These are phyloP conservation scores for Leucoraja erinaceus DNA, from an alignment of 2,113 vertebrate species.

Conservation along the genomic window DNA sequence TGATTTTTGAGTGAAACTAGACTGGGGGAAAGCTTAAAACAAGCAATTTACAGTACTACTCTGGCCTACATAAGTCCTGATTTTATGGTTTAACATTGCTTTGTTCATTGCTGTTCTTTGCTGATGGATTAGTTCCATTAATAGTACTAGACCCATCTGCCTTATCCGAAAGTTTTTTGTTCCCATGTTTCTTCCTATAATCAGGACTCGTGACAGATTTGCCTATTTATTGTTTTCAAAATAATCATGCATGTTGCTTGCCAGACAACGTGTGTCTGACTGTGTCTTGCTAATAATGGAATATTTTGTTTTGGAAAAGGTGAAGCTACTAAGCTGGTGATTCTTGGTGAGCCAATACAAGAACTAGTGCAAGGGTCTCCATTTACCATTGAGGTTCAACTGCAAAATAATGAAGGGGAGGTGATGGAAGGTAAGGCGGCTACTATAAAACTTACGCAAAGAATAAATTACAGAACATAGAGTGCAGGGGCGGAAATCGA, in stretches of 20 bases:
- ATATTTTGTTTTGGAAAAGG: slow-evolving; percentile 45
- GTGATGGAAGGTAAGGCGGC: slow-evolving; percentile 47
- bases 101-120: background rate
- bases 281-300: background rate
- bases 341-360: slow-evolving; percentile 54
- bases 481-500: background rate
- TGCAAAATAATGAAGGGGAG: slow-evolving; percentile 50
- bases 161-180: background rate
- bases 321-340: slow-evolving; percentile 49
- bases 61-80: background rate
- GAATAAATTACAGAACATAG: background rate
- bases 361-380: slow-evolving; percentile 48
- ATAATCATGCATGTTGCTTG: background rate
- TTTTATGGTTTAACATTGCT: background rate
- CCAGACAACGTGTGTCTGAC: background rate
- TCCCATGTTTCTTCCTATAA: background rate
- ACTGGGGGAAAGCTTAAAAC: too few species aligned
- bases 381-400: slow-evolving; percentile 46
- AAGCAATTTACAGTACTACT: background rate
- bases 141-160: background rate
- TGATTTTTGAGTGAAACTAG: too few species aligned
- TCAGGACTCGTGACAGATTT: background rate
- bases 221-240: background rate
- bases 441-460: background rate
- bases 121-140: background rate